phyloP scores from a whole-genome alignment of 2,113 vertebrate genomes.

The Smithornis capensis region DNA sequence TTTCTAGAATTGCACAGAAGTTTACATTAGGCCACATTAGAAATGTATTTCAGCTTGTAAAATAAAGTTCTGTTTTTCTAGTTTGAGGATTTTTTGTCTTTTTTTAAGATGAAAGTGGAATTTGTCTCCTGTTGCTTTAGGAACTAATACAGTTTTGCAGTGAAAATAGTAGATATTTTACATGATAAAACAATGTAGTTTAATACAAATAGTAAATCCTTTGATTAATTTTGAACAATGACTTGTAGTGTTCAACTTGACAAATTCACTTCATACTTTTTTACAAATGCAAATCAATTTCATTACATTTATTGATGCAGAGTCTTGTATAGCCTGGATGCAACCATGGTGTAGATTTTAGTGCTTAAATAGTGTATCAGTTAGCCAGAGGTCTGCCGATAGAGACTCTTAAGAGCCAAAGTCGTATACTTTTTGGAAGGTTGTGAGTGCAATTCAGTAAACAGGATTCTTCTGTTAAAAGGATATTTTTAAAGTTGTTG shows the following conservation, averaged over 20 bases:
- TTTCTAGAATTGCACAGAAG: background rate
- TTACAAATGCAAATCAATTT: constrained; percentile 40
- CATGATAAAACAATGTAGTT: background rate
- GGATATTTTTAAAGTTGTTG: constrained; percentile 37
- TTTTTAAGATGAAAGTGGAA: background rate
- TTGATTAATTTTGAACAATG: background rate
- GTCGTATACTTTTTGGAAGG: constrained; percentile 71
- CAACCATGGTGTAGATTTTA: constrained; percentile 78
- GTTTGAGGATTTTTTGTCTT: background rate
- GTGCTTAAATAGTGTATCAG: constrained; percentile 69
- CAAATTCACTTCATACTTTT: constrained; percentile 53
- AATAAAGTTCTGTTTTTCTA: background rate
- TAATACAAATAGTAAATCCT: background rate
- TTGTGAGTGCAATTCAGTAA: constrained; percentile 73
- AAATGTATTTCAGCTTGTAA: background rate
- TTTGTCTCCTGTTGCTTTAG: background rate
- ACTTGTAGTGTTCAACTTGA: background rate
- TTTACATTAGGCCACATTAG: background rate
- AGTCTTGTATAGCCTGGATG: constrained; percentile 86
- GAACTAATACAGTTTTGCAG: background rate
- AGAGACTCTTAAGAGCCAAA: constrained; percentile 64
- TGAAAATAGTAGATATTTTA: background rate
- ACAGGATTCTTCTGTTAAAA: constrained; percentile 75
- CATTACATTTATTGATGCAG: constrained; percentile 48
- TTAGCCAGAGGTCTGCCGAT: constrained; percentile 69